A percentile compares a stretch with the other conserved stretches of the same genome.
phyloP scores from a whole-genome alignment of 2,888 invertebrate species.

The Diarsia rubi region DNA sequence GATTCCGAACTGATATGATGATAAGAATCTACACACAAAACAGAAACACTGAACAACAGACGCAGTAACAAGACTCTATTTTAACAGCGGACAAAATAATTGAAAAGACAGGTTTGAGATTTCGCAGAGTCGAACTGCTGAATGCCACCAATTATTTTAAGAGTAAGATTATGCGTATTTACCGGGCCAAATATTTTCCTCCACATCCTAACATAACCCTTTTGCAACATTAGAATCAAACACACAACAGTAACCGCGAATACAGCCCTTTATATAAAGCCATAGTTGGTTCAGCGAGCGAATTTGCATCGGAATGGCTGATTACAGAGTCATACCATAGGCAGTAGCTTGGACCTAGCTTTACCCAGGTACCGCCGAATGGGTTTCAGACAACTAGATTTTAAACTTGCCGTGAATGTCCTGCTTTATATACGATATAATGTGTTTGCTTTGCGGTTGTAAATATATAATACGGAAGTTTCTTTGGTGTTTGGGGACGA shows the following conservation, averaged over 20 bases:
- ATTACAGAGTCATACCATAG: constrained; percentile 87
- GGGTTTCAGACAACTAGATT: constrained; percentile 71
- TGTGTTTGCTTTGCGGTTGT: constrained; percentile 53
- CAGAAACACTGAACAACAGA: neutral
- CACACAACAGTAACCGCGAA: constrained; percentile 64
- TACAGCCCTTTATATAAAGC: constrained; percentile 82
- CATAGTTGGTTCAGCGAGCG: constrained; percentile 88
- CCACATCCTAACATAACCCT: neutral
- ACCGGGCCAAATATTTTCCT: neutral
- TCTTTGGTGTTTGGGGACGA: constrained; percentile 14
- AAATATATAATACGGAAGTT: constrained; percentile 36
- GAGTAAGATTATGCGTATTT: neutral
- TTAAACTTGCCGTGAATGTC: constrained; percentile 70
- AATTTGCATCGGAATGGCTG: constrained; percentile 90
- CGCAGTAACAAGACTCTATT: neutral
- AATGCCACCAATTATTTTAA: neutral
- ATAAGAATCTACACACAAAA: neutral
- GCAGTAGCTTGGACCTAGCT: constrained; percentile 80
- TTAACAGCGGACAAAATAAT: neutral
- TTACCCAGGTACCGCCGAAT: constrained; percentile 70
- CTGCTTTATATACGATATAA: constrained; percentile 65
- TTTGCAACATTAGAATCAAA: constrained; percentile 57
- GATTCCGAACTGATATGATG: neutral
- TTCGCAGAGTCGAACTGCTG: neutral
- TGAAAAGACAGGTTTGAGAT: too few species aligned